Evolutionary conservation across 1,140 invertebrate species (phyloP), one percentile per base, ranked within the genome.

Genomic region (Drosophila nigrodunni): DNA sequence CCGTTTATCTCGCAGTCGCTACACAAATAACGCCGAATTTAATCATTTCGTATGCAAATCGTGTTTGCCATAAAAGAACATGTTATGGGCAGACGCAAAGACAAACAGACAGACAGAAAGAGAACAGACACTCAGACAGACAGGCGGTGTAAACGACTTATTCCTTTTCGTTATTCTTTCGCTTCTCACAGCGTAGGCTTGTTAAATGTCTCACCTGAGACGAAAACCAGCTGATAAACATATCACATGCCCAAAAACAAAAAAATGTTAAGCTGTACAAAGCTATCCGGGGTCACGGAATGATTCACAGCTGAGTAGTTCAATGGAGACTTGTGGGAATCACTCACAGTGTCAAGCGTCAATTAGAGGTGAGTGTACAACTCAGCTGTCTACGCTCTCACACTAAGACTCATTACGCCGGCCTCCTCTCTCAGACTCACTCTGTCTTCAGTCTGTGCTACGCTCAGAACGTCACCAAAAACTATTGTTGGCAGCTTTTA

Each of bases 31-130:
- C 61, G 65, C 66, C 74, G 65, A 80, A 81, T 81, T 81, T 82
- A 76, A 86, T 86, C 70, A 86, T 86, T 86, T 86, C 15, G 75
- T 61, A 86, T 86, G 82, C 78, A 86, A 86, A 86, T 86, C 78
- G 60, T 62, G 70, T 86, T 81, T 87, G 59, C 41, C 78, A 78
- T 69, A 81, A 87, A 75, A 72, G 66, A 69, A 60, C 66, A 75
- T 75, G 66, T 78, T 67, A 62, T 34, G 58, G 71, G 25, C 62
- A 64, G 34, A 46, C 46, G 49, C 15, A 0, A 11, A n/a, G 43
- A 46, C 57, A 46, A 21, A 34, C 41, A 58, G 15, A 25, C 37
- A 25, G 34, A n/a, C 13, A 58, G 39, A 58, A 21, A 44, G 55
- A 13, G 15, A 15, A 15, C 15, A 25, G 34, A n/a, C 15, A 21